Evolutionary conservation across 2,113 vertebrate genomes (phyloP), one percentile per base, ranked within the genome.

Genomic region (Pseudopodoces humilis): DNA sequence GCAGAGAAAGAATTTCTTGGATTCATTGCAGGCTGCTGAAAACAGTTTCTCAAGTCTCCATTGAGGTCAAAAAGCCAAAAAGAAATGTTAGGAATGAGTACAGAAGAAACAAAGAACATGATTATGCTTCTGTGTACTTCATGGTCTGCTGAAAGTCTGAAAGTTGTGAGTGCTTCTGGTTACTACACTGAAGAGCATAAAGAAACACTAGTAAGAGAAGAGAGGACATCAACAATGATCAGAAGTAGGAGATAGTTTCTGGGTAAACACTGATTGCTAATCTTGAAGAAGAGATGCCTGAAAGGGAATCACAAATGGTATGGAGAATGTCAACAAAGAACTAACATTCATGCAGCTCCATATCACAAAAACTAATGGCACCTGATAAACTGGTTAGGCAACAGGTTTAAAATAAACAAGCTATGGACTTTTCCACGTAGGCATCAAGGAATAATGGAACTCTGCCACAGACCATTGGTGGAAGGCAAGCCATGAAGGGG

Each of bases 71-170:
- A 89, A 96, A 84, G 78, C 39, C 41, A 52, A 94, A 90, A 39
- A 92, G 76, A 96, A 95, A 92, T 81, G 72, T 78, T 78, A 96
- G 72, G 92, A 93, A 90, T 94, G 83, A 75, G 41, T 75, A 94
- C 49, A 86, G 60, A 92, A 82, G 83, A 95, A 93, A 92, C 35
- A 87, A 91, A 74, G 80, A 90, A 71, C 69, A 19, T 24, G 62
- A 91, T 84, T 83, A 43, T 4, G 5, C 31, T 70, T 86, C 68
- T 88, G 56, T 37, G 28, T 88, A 68, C 91, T 88, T 88, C 92
- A 88, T 35, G 55, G 43, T 85, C 88, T 80, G 39, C 37, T 94
- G 83, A 83, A 92, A 90, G 76, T 92, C 68, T 81, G 44, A 35
- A 93, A 83, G 55, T 56, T 90, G 33, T 65, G 59, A 86, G 80